Conservation (phyloP, 35 echinoderm and acorn worm species). For the Anneissia japonica region DNA sequence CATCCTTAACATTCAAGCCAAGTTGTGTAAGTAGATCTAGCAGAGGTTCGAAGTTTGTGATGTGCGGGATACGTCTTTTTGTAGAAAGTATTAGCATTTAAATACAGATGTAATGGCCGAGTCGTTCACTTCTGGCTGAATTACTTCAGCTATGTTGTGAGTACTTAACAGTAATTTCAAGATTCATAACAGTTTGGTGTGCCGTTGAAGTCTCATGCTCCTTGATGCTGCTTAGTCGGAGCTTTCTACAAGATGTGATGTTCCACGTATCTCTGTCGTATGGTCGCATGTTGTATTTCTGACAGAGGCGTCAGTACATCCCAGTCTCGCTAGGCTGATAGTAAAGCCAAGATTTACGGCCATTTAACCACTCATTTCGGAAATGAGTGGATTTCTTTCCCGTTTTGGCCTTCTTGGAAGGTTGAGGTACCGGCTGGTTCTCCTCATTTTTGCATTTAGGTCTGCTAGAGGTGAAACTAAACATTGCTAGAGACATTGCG, state of each 20-base stretch:
- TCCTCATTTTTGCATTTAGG: too few relatives aligned
- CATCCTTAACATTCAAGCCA: neutral
- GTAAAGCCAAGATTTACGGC: constrained; percentile 17
- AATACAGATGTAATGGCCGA: too few relatives aligned
- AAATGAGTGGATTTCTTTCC: constrained; percentile 27
- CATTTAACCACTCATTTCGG: constrained; percentile 29
- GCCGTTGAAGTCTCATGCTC: constrained; percentile 27
- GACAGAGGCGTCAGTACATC: constrained; percentile 36
- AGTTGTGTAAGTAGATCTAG: neutral
- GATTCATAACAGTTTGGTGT: too few relatives aligned
- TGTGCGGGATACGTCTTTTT: too few relatives aligned
- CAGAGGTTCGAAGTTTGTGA: constrained; percentile 15
- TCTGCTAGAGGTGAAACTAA: too few relatives aligned
- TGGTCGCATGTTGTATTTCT: constrained; percentile 38
- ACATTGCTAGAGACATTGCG: too few relatives aligned
- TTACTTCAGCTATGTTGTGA: too few relatives aligned
- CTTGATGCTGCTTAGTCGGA: constrained; percentile 12
- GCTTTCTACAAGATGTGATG: constrained; percentile 3
- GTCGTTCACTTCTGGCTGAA: too few relatives aligned
- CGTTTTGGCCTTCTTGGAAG: neutral
- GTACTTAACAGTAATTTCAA: too few relatives aligned
- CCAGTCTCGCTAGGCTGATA: constrained; percentile 17
- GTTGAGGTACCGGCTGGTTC: too few relatives aligned
- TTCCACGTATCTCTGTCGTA: constrained; percentile 34
- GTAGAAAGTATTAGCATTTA: too few relatives aligned